These are phyloP conservation scores for Larimichthys crocea DNA, from an alignment of 2,113 vertebrate species.

Conservation along the genomic window DNA sequence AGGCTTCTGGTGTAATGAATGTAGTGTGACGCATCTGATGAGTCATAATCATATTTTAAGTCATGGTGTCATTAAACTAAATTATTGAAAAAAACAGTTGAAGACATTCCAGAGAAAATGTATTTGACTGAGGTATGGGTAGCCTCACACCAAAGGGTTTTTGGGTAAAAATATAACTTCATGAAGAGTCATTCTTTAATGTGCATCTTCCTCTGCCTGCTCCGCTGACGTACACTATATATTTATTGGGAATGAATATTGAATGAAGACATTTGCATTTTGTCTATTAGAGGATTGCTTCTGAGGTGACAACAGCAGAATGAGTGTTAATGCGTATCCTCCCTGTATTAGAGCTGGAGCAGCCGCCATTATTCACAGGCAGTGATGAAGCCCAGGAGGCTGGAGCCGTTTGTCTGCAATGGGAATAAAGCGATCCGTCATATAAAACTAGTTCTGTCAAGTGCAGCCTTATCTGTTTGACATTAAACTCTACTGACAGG, in stretches of 20 bases:
- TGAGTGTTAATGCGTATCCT: constrained; percentile 12
- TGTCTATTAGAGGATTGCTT: constrained; percentile 13
- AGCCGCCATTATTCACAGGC: constrained; percentile 41
- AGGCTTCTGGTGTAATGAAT: neutral
- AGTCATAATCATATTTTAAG: neutral
- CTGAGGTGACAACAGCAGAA: constrained; percentile 17
- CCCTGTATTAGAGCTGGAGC: constrained; percentile 18
- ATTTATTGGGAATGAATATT: constrained; percentile 36
- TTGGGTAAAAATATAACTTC: neutral
- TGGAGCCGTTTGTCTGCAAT: constrained; percentile 43
- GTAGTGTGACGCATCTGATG: neutral
- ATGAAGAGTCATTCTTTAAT: neutral
- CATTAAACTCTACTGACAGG: constrained; percentile 41
- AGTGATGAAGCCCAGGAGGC: constrained; percentile 41
- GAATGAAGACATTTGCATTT: constrained; percentile 44
- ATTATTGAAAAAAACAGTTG: neutral
- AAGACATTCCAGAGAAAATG: neutral
- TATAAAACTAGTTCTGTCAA: constrained; percentile 68
- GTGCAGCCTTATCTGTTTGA: constrained; percentile 47
- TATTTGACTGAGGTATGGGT: neutral
- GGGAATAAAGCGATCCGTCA: constrained; percentile 63
- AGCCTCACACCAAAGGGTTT: neutral
- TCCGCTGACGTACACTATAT: constrained; percentile 5
- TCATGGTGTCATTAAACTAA: neutral
- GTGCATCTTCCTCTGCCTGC: neutral